Evolutionary conservation across 2,113 vertebrate species (phyloP).

Genomic region (Poeciliopsis turrubarensis): DNA sequence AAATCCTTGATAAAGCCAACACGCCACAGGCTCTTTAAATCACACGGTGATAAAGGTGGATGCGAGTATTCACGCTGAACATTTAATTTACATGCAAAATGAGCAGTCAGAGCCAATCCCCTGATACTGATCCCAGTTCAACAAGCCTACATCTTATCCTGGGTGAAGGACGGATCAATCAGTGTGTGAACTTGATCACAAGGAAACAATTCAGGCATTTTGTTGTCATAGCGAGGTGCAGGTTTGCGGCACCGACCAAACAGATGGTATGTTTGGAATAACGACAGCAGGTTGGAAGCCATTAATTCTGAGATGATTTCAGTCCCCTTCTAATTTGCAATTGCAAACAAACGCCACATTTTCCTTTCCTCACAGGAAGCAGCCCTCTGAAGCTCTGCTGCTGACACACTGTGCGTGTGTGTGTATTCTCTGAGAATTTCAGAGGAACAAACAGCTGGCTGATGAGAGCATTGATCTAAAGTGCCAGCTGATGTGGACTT

Average conservation of each 20-base stretch:
- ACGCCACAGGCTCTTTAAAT: constrained; percentile 12
- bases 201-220: constrained; percentile 18
- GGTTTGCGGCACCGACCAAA: constrained; percentile 16
- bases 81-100: constrained; percentile 60
- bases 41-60: constrained; percentile 8
- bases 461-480: constrained; percentile 50
- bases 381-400: constrained; percentile 9
- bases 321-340: constrained; percentile 8
- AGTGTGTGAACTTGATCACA: constrained; percentile 14
- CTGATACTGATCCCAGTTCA: constrained; percentile 38
- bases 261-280: constrained; percentile 13
- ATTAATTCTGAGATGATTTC: constrained; percentile 24
- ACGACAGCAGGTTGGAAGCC: constrained; percentile 21
- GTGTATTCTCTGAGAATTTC: not conserved
- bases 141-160: constrained; percentile 8
- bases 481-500: constrained; percentile 37
- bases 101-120: constrained; percentile 6
- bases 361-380: not conserved
- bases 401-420: not conserved
- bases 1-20: not conserved
- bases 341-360: constrained; percentile 8
- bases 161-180: constrained; percentile 9
- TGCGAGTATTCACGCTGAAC: constrained; percentile 16
- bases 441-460: constrained; percentile 38
- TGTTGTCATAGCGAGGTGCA: not conserved